phyloP scores from a whole-genome alignment of 2,888 invertebrate genomes.

The Suillia variegata region DNA sequence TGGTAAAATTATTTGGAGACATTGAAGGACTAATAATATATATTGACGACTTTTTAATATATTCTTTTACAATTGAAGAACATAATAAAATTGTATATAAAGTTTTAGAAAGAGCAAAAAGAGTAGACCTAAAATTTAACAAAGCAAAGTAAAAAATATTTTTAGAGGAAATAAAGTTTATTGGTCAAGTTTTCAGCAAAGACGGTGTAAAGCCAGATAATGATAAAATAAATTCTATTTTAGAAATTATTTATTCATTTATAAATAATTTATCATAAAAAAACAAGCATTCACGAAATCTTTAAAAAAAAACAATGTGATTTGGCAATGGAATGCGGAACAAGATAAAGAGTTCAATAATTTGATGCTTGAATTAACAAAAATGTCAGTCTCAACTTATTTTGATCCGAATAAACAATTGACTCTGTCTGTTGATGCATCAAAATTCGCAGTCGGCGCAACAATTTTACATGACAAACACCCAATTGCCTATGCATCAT shows the following conservation, averaged over 20 bases:
- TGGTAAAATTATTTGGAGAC: constrained; percentile 18
- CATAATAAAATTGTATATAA: constrained; percentile 5
- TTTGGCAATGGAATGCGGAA: constrained; percentile 21
- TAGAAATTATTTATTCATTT: constrained; percentile 29
- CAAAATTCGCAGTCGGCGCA: constrained; percentile 25
- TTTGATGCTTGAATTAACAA: constrained; percentile 17
- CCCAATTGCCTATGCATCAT: constrained; percentile 26
- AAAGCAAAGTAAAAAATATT: background rate
- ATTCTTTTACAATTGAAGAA: constrained; percentile 4
- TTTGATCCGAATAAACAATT: constrained; percentile 21
- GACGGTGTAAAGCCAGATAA: constrained; percentile 4
- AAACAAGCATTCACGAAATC: constrained; percentile 23
- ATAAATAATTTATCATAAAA: constrained; percentile 30
- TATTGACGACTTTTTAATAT: constrained; percentile 17
- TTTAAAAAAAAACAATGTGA: constrained; percentile 21
- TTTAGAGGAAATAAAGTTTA: background rate
- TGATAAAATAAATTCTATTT: constrained; percentile 5
- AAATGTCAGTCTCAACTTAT: constrained; percentile 20
- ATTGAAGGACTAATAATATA: constrained; percentile 18
- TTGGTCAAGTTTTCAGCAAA: constrained; percentile 8
- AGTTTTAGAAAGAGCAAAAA: constrained; percentile 2
- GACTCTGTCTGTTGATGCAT: constrained; percentile 20
- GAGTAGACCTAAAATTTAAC: constrained; percentile 3
- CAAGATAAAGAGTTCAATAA: constrained; percentile 23
- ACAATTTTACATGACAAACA: constrained; percentile 21